phyloP scores from a whole-genome alignment of 2,113 vertebrate genomes.

The Hippocampus mohnikei region DNA sequence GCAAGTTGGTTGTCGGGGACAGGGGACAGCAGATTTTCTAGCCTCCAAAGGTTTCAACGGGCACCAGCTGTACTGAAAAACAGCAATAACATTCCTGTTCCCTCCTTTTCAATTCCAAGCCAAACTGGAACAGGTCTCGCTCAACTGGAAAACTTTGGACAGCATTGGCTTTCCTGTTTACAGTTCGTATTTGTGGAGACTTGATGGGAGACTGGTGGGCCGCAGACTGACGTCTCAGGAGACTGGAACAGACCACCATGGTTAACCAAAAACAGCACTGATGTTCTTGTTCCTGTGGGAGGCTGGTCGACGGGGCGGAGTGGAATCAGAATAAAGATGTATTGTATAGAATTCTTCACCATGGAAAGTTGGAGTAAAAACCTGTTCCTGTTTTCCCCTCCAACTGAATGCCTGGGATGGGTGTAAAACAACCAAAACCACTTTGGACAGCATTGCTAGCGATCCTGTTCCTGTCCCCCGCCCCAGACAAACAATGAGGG shows the following conservation, averaged over 20 bases:
- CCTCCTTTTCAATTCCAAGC: neutral
- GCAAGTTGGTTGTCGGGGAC: neutral
- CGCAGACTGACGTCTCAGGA: neutral
- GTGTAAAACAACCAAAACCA: slow-evolving; percentile 62
- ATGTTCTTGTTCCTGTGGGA: neutral
- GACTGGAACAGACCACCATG: neutral
- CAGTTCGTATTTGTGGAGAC: neutral
- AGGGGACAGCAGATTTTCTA: neutral
- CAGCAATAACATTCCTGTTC: neutral
- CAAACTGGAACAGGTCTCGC: neutral
- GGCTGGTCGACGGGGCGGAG: neutral
- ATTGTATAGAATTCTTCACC: no score
- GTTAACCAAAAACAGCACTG: neutral
- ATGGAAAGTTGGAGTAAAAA: neutral
- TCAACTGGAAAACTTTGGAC: neutral
- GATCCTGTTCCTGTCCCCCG: slow-evolving; percentile 34
- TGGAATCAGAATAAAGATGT: no score
- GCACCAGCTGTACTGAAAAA: neutral
- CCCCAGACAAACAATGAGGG: neutral
- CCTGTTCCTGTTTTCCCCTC: neutral
- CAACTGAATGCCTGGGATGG: neutral
- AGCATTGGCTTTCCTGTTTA: neutral
- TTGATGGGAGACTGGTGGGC: neutral
- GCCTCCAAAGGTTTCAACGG: neutral
- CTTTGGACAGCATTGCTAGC: slow-evolving; percentile 75